These are phyloP conservation scores for Dryomyza anilis DNA, from an alignment of 2,888 invertebrate species.

Conservation along the genomic window DNA sequence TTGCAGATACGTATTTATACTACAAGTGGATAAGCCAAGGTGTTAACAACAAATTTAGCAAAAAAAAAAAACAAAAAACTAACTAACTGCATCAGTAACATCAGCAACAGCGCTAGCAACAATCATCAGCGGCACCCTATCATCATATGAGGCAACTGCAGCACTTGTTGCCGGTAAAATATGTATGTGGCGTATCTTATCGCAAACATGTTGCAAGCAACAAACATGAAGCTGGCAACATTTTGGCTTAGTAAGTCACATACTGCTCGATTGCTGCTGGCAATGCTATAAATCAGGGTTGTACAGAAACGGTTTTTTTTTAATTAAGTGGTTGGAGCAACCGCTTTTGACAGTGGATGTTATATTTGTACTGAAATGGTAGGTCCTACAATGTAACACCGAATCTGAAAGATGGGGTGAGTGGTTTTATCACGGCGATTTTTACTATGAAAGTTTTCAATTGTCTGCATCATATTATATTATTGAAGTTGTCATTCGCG, in stretches of 20 bases:
- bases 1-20: constrained; percentile 21
- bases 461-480: too few relatives aligned
- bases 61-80: background rate
- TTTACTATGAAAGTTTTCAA: too few relatives aligned
- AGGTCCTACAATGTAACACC: too few relatives aligned
- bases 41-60: constrained; percentile 9
- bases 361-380: too few relatives aligned
- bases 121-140: background rate
- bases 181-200: constrained; percentile 22
- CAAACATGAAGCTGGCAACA: constrained; percentile 3
- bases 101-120: background rate
- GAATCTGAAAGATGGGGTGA: background rate
- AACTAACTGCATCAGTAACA: background rate
- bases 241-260: too few relatives aligned
- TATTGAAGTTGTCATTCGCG: too few relatives aligned
- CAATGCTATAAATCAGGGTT: too few relatives aligned
- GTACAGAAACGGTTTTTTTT: too few relatives aligned
- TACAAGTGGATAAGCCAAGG: constrained; percentile 19
- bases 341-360: too few relatives aligned
- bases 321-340: too few relatives aligned
- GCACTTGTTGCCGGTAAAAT: constrained; percentile 1
- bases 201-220: constrained; percentile 13
- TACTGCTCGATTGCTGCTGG: too few relatives aligned
- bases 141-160: background rate
- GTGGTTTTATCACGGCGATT: too few relatives aligned